Evolutionary conservation across 2,888 invertebrate genomes (phyloP).

Genomic region (Polyploca ridens): DNA sequence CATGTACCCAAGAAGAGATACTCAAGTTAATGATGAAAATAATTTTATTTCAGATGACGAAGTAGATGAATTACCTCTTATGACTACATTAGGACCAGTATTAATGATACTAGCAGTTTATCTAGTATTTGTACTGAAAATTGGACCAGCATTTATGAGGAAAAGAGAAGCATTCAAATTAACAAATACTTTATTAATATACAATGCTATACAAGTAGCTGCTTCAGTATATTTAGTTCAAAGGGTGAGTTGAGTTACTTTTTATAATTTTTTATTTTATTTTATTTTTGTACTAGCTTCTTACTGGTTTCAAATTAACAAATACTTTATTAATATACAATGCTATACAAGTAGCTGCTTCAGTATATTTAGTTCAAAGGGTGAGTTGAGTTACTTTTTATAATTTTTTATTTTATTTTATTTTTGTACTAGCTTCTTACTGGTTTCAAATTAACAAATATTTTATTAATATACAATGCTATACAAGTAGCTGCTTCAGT

Average conservation of each 20-base stretch:
- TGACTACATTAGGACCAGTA: conserved; percentile 91
- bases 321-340: conserved; percentile 92
- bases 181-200: conserved; percentile 88
- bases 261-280: too few species aligned
- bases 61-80: conserved; percentile 90
- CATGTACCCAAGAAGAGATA: not conserved
- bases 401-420: too few species aligned
- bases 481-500: conserved; percentile 94
- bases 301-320: conserved; percentile 91
- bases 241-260: conserved; percentile 87
- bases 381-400: conserved; percentile 80
- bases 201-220: conserved; percentile 95
- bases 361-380: conserved; percentile 92
- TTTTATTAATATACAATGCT: conserved; percentile 93
- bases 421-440: too few species aligned
- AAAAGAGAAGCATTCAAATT: conserved; percentile 93
- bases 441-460: conserved; percentile 89
- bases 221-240: conserved; percentile 92
- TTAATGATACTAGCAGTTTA: conserved; percentile 89
- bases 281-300: too few species aligned
- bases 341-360: conserved; percentile 93
- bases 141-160: conserved; percentile 94
- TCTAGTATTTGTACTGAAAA: conserved; percentile 88
- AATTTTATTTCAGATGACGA: conserved; percentile 61
- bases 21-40: not conserved